These are phyloP conservation scores for Tarsius wallacei DNA, from an alignment of 2,797 vertebrate genomes.

Conservation along the genomic window DNA sequence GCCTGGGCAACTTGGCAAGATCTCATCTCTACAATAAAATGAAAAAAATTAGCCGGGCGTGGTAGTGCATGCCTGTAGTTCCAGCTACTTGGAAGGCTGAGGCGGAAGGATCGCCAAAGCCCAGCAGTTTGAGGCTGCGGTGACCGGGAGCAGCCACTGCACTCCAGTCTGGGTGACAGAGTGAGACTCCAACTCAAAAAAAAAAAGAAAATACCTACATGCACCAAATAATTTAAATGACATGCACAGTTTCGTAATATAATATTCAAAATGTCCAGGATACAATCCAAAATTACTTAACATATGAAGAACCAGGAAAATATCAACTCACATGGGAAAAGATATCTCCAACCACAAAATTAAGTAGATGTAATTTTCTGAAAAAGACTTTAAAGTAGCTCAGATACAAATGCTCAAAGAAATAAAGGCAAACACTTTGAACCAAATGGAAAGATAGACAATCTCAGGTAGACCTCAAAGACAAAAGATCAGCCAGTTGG, in stretches of 20 bases:
- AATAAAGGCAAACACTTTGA: not conserved
- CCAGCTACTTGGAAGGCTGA: too few relatives aligned
- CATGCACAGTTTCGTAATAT: not conserved
- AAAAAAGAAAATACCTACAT: too few relatives aligned
- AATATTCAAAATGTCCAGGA: not conserved
- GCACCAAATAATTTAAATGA: not conserved
- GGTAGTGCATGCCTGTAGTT: too few relatives aligned
- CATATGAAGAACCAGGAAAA: not conserved
- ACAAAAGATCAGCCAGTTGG: not conserved
- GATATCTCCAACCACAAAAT: not conserved
- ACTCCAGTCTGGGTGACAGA: too few relatives aligned
- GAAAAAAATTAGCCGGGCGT: too few relatives aligned
- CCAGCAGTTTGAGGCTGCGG: too few relatives aligned
- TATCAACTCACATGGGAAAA: not conserved
- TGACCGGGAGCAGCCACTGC: too few relatives aligned
- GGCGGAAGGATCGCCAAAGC: too few relatives aligned
- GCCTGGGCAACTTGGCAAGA: too few relatives aligned
- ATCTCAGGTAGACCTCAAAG: not conserved
- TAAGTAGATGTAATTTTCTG: not conserved
- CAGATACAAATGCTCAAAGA: not conserved
- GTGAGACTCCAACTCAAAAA: too few relatives aligned
- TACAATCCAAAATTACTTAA: not conserved
- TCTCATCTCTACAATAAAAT: too few relatives aligned
- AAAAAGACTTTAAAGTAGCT: not conserved
- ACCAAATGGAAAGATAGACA: conserved; percentile 5